Evolutionary conservation across 1,140 invertebrate species (phyloP).

Genomic region (Chironomus tepperi): DNA sequence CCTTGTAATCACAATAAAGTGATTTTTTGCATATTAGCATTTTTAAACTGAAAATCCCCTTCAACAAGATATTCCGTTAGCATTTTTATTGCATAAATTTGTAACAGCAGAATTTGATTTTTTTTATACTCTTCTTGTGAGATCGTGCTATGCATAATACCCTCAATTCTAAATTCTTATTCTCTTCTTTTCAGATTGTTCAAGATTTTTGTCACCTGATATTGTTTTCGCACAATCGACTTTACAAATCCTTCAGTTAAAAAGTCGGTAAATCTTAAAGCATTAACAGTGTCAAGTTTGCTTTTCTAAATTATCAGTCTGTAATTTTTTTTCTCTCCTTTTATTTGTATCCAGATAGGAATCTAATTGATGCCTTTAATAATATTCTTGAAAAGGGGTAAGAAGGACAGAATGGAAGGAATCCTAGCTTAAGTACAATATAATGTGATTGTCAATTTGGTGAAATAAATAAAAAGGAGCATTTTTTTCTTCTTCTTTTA

Average conservation of each 20-base stretch:
- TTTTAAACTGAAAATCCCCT: no score
- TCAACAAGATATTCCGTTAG: background rate
- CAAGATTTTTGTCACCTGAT: conserved; percentile 11
- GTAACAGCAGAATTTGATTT: background rate
- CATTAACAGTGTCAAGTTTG: conserved; percentile 2
- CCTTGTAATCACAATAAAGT: conserved; percentile 9
- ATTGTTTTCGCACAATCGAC: background rate
- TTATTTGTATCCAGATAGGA: background rate
- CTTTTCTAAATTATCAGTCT: background rate
- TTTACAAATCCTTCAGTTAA: background rate
- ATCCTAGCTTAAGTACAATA: no score
- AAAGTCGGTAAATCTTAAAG: conserved; percentile 15
- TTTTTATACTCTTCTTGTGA: background rate
- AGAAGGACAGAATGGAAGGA: background rate
- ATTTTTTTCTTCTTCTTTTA: background rate
- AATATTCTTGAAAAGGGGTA: conserved; percentile 21
- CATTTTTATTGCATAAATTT: conserved; percentile 20
- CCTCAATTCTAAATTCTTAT: no score
- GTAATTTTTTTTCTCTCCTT: background rate
- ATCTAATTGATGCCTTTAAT: conserved; percentile 20
- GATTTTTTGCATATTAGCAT: conserved; percentile 22
- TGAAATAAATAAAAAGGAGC: conserved; percentile 17
- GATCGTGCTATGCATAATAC: no score
- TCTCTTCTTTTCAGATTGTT: background rate
- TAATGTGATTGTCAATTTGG: conserved; percentile 22